Evolutionary conservation across 1,140 invertebrate species (phyloP).

Genomic region (Drosophila elegans): DNA sequence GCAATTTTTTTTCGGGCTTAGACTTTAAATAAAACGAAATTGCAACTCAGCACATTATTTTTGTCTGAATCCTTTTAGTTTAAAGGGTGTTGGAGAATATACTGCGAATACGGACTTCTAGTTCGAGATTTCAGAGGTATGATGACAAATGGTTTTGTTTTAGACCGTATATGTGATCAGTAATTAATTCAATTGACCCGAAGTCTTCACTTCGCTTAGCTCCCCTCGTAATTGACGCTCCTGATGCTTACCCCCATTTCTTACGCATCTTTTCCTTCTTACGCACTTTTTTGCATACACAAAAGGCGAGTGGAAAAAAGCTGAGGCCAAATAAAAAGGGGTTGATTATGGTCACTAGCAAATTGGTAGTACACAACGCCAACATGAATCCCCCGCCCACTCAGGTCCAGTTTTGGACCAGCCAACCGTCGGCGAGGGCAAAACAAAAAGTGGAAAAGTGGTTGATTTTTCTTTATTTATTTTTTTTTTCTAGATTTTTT

Average conservation of each 20-base stretch:
- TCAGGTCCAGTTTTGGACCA: constrained; percentile 53
- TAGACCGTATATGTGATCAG: not conserved
- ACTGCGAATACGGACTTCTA: too few relatives aligned
- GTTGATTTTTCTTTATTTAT: constrained; percentile 67
- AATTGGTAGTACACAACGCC: constrained; percentile 68
- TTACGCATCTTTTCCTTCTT: constrained; percentile 38
- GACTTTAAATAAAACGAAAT: too few relatives aligned
- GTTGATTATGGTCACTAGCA: constrained; percentile 82
- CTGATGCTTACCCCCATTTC: not conserved
- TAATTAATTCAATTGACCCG: not conserved
- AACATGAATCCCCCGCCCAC: not conserved
- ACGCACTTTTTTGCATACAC: constrained; percentile 71
- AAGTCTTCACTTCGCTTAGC: not conserved
- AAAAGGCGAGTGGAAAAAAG: constrained; percentile 20
- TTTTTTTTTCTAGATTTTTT: constrained; percentile 51
- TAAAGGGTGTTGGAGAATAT: too few relatives aligned
- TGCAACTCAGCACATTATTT: too few relatives aligned
- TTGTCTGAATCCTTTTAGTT: too few relatives aligned
- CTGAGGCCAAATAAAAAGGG: constrained; percentile 57
- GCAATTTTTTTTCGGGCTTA: too few relatives aligned
- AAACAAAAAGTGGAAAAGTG: constrained; percentile 76
- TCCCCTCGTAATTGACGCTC: constrained; percentile 6
- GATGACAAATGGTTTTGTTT: too few relatives aligned
- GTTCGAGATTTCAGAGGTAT: too few relatives aligned
- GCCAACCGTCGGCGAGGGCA: constrained; percentile 62